These are phyloP conservation scores for Peromyscus eremicus DNA, from an alignment of 2,797 vertebrate species.

Conservation along the genomic window DNA sequence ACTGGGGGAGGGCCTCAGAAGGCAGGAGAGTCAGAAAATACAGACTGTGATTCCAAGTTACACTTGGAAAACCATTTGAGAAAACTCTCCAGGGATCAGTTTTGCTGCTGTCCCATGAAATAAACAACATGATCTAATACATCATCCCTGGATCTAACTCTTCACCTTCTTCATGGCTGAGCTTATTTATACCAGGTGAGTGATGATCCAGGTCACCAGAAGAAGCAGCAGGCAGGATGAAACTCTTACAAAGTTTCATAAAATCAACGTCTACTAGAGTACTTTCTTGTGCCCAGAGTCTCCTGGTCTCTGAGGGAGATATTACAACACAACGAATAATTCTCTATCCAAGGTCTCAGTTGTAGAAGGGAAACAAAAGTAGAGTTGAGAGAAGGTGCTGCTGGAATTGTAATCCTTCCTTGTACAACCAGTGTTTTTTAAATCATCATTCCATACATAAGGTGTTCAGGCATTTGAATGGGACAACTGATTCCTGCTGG, in stretches of 20 bases:
- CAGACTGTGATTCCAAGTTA: background rate
- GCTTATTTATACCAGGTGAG: constrained; percentile 73
- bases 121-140: background rate
- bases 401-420: background rate
- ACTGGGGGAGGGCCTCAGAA: constrained; percentile 20
- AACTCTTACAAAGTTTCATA: constrained; percentile 42
- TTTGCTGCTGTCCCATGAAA: background rate
- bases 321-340: background rate
- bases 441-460: background rate
- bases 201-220: constrained; percentile 65
- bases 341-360: background rate
- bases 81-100: background rate
- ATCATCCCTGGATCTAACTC: constrained; percentile 52
- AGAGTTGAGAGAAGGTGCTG: background rate
- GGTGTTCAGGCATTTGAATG: background rate
- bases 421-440: background rate
- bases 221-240: background rate
- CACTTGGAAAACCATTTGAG: constrained; percentile 49
- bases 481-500: background rate
- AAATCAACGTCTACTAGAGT: background rate
- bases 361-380: background rate
- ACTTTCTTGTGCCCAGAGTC: background rate
- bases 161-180: constrained; percentile 51
- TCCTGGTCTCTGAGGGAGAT: background rate
- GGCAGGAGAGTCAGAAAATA: constrained; percentile 4